Conservation (phyloP, 2,888 invertebrate genomes). For the Nephrotoma guestfalica region DNA sequence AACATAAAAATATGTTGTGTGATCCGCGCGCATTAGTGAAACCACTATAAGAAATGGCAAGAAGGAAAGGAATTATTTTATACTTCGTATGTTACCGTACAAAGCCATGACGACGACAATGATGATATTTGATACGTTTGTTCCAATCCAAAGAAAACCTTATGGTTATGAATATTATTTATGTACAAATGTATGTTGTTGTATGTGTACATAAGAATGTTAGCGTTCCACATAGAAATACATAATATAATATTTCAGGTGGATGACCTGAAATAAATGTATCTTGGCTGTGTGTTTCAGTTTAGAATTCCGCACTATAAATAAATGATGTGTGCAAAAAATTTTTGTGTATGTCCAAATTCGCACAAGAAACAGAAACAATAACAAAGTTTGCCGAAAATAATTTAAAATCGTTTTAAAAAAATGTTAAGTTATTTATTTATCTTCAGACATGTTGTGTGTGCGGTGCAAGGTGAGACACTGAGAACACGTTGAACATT, state of each 20-base stretch:
- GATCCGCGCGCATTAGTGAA: not conserved
- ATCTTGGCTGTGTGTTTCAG: too few species aligned
- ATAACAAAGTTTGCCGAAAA: not conserved
- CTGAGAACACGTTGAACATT: too few species aligned
- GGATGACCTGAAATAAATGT: not conserved
- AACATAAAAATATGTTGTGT: not conserved
- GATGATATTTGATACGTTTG: not conserved
- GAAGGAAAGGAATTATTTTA: not conserved
- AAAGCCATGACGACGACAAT: not conserved
- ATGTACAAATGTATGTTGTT: not conserved
- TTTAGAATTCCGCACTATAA: too few species aligned
- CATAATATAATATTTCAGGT: not conserved
- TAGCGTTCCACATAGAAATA: not conserved
- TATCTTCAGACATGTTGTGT: not conserved
- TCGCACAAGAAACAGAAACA: not conserved
- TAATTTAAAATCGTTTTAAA: not conserved
- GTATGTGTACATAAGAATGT: not conserved
- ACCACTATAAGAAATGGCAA: not conserved
- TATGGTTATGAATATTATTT: not conserved
- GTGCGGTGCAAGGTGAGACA: not conserved
- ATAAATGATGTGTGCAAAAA: not conserved
- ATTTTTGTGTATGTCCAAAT: not conserved
- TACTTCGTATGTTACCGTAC: too few species aligned
- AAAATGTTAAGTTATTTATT: not conserved
- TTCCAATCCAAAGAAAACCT: not conserved